These are phyloP conservation scores for Prosopocoilus inquinatus DNA, from an alignment of 2,888 invertebrate genomes.

Conservation along the genomic window DNA sequence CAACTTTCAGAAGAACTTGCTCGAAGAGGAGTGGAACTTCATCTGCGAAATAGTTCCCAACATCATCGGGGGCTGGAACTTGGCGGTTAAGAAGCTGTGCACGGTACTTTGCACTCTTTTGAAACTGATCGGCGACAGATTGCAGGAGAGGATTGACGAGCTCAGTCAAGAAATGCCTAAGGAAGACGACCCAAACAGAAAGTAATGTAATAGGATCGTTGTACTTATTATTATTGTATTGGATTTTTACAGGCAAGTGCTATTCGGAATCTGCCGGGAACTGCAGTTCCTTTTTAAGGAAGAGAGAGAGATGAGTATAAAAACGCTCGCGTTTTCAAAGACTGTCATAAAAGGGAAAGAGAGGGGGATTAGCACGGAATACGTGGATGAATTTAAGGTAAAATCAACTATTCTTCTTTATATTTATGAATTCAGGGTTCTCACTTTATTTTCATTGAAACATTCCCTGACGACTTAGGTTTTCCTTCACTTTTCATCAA, in stretches of 20 bases:
- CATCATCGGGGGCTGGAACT: conserved; percentile 69
- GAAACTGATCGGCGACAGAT: conserved; percentile 50
- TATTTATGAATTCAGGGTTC: no score
- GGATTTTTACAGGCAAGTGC: conserved; percentile 52
- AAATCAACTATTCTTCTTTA: no score
- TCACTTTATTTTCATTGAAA: no score
- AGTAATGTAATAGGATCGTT: conserved; percentile 29
- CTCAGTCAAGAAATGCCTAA: conserved; percentile 40
- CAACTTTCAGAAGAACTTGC: conserved; percentile 67
- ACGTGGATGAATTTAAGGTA: conserved; percentile 30
- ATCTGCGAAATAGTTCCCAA: conserved; percentile 75
- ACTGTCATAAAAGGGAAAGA: conserved; percentile 52
- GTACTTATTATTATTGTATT: neutral
- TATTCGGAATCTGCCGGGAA: conserved; percentile 69
- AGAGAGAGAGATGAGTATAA: conserved; percentile 75
- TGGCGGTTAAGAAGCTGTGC: conserved; percentile 77
- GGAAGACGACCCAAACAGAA: conserved; percentile 38
- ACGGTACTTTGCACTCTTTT: conserved; percentile 53
- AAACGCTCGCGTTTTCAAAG: conserved; percentile 79
- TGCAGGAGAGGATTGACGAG: conserved; percentile 51
- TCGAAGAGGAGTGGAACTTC: conserved; percentile 89
- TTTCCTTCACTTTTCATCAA: no score
- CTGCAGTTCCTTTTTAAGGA: conserved; percentile 77
- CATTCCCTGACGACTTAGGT: no score
- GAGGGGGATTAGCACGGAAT: conserved; percentile 19